Evolutionary conservation across 2,113 vertebrate genomes (phyloP).

Genomic region (pig (Sus scrofa)): DNA sequence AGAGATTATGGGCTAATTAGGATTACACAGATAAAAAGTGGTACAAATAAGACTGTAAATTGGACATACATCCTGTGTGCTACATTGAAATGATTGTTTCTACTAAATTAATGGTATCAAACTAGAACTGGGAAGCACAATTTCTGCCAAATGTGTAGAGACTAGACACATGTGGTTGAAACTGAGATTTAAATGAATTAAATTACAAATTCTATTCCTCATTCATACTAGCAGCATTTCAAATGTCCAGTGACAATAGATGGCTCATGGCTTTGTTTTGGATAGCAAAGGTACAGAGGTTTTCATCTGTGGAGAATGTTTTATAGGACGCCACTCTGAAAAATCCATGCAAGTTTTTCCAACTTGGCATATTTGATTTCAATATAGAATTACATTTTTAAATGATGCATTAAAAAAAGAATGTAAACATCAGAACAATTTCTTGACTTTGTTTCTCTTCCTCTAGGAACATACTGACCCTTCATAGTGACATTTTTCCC

Average conservation of each 20-base stretch:
- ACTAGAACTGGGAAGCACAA: neutral
- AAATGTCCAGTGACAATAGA: neutral
- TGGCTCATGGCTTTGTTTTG: neutral
- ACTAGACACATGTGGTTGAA: neutral
- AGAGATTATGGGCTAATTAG: neutral
- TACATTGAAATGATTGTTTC: neutral
- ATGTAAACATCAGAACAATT: neutral
- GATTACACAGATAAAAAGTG: neutral
- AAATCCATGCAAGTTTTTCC: neutral
- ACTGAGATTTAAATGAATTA: neutral
- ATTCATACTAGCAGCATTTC: neutral
- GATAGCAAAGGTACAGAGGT: neutral
- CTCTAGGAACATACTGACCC: neutral
- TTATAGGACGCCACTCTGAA: too few species aligned
- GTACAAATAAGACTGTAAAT: neutral
- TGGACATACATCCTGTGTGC: neutral
- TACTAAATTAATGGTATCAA: neutral
- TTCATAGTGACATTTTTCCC: neutral
- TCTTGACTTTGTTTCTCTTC: constrained; percentile 7
- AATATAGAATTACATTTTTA: neutral
- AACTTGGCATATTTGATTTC: neutral
- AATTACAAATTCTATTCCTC: neutral
- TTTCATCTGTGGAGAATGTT: neutral
- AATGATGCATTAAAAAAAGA: neutral
- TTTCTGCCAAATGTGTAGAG: neutral